Base-by-base conservation (phyloP, 2,113 vertebrate species). In the Carettochelys insculpta region DNA sequence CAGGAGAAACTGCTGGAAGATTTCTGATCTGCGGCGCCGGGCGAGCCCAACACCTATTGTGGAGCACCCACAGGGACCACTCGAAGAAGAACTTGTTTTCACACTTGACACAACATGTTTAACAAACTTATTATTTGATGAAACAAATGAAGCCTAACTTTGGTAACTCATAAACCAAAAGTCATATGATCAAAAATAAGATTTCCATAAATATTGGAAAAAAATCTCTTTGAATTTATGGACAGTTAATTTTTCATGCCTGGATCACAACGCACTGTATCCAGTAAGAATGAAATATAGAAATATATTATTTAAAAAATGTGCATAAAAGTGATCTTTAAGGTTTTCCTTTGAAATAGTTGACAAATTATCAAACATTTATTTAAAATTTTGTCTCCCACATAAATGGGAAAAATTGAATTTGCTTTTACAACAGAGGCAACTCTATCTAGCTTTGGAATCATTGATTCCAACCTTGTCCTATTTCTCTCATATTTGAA, bases 111-210 rank as follows among this genome's bases (percentile, higher is more conserved):
- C 43, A 84, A 53, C 45, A 19, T 50, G 75, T 45, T 22, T 53
- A 84, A 75, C 8, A 45, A 54, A 54, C 51, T 25, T 43, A 52
- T 53, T 75, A 76, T 43, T 38, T 76, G 41, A 84, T 24, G 29
- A 53, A 75, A 52, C 52, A 53, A 84, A 25, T 20, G 31, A 73
- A 20, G 65, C 17, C n/a, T 14, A 25, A 80, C 38, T 65, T 90
- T 81, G 85, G 54, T 38, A 80, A 85, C 52, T 19, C n/a, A 22
- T 3, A n/a, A 68, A 85, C 41, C 78, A 86, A 83, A 43, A 78
- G 38, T 5, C n/a, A 53, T 34, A 10, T 24, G 76, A 34, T 47
- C 9, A 77, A 53, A 58, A 80, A 77, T 24, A 88, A 68, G 68
- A 81, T n/a, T 1, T 58, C 34, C 50, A 56, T 86, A 85, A 85